Evolutionary conservation across 2,113 vertebrate species (phyloP), one percentile per base, ranked within the genome.

Genomic region (Urocolius indicus): DNA sequence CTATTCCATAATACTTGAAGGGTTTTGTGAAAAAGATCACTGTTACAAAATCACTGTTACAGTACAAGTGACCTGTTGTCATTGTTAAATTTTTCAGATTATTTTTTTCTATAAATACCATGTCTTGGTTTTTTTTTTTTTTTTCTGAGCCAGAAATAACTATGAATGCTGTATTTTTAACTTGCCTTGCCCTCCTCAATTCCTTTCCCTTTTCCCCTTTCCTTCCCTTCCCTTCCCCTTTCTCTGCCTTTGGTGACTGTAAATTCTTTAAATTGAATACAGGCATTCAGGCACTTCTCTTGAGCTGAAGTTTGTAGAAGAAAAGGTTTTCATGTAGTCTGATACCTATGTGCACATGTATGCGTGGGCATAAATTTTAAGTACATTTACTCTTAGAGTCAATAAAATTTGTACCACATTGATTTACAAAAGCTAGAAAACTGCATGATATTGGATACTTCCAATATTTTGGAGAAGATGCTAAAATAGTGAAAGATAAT

Each of bases 401-500:
- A 84, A 49, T 66, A 71, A 78, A 61, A 84, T 30, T 4, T 32
- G 5, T 36, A 45, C 3, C 3, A 23, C 22, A 12, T 45, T 74
- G 12, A 4, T 71, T 73, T 71, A 24, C 21, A 21, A 49, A 73
- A 46, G 13, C 10, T 66, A 73, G 27, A 62, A 65, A 84, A 29
- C 2, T 38, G 13, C 4, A 10, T 1, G 1, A 10, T 63, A 9
- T 0, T 17, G 14, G 11, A 32, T 27, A 8, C 7, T 54, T 55
- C 26, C 2, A 66, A 11, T 38, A 58, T 49, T 67, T 88, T 55
- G 27, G 2, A 2, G 3, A 86, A 68, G 5, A 8, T 43, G 4
- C 2, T 2, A 58, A 63, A 75, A 2, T 12, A 34, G 3, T 58
- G 18, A 29, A 90, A 71, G 12, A 18, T 43, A 51, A 51, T 17